phyloP scores from a whole-genome alignment of 2,888 invertebrate genomes.

The Sabatieria punctata region DNA sequence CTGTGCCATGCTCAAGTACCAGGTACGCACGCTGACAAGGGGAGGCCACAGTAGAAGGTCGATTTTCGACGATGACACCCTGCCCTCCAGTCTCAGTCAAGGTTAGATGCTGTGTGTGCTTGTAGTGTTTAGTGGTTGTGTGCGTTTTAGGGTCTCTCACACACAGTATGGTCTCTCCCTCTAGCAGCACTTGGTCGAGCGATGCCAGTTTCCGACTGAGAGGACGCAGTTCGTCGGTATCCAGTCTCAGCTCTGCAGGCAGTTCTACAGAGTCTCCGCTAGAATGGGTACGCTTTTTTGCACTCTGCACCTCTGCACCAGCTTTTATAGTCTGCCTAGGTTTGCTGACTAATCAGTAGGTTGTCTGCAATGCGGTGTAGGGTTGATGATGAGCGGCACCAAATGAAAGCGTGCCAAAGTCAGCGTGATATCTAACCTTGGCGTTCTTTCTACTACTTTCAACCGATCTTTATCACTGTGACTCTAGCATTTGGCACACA shows the following conservation, averaged over 20 bases:
- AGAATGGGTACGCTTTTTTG: conserved; percentile 9
- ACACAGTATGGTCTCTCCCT: too few relatives aligned
- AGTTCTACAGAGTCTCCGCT: not conserved
- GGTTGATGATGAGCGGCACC: not conserved
- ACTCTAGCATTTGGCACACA: too few relatives aligned
- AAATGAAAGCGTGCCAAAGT: too few relatives aligned
- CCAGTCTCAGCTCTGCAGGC: conserved; percentile 9
- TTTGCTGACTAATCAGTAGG: not conserved
- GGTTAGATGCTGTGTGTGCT: too few relatives aligned
- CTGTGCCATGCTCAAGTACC: conserved; percentile 1
- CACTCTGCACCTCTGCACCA: too few relatives aligned
- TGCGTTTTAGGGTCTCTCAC: too few relatives aligned
- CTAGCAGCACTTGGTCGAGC: too few relatives aligned
- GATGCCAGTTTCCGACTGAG: not conserved
- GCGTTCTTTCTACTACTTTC: too few relatives aligned
- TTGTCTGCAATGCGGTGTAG: not conserved
- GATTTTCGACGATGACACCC: not conserved
- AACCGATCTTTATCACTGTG: too few relatives aligned
- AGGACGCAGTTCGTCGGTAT: conserved; percentile 7
- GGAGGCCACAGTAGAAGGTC: not conserved
- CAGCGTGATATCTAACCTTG: too few relatives aligned
- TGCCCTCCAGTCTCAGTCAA: not conserved
- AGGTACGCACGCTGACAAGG: conserved; percentile 3
- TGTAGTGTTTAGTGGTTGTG: too few relatives aligned
- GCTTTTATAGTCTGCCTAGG: too few relatives aligned